phyloP scores from a whole-genome alignment of 2,797 vertebrate species.

The Poecilia gillii region DNA sequence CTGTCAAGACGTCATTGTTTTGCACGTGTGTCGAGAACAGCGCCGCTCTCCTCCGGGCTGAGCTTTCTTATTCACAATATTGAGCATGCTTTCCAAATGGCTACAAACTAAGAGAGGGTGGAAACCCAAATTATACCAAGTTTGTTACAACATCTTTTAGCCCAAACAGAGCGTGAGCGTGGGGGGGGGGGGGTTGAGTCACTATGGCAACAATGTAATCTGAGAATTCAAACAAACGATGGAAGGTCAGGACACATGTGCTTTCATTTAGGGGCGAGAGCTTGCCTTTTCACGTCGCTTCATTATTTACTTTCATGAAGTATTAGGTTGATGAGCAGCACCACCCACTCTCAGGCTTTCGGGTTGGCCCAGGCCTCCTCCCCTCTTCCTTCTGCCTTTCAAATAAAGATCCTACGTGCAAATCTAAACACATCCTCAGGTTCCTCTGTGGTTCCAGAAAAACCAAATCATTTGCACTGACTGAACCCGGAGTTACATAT shows the following conservation, averaged over 20 bases:
- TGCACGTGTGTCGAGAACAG: slow-evolving; percentile 64
- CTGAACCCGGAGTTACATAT: slow-evolving; percentile 12
- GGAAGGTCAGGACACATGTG: slow-evolving; percentile 82
- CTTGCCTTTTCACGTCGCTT: slow-evolving; percentile 76
- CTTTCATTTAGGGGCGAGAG: slow-evolving; percentile 78
- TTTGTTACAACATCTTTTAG: slow-evolving; percentile 83
- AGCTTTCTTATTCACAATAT: slow-evolving; percentile 77
- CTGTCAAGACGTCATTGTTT: slow-evolving; percentile 77
- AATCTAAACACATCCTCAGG: slow-evolving; percentile 46
- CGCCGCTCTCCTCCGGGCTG: slow-evolving; percentile 54
- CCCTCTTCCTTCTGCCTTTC: slow-evolving; percentile 33
- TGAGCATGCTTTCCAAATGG: slow-evolving; percentile 80
- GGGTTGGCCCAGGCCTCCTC: slow-evolving; percentile 55
- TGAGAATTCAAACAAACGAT: slow-evolving; percentile 84
- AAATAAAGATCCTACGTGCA: slow-evolving; percentile 51
- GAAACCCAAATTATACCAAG: slow-evolving; percentile 83
- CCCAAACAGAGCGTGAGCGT: slow-evolving; percentile 75
- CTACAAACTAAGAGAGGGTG: slow-evolving; percentile 80
- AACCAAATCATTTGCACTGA: slow-evolving; percentile 37
- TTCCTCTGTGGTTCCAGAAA: slow-evolving; percentile 27
- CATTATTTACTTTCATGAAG: slow-evolving; percentile 85
- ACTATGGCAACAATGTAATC: slow-evolving; percentile 83
- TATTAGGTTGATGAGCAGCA: slow-evolving; percentile 84
- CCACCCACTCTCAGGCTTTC: slow-evolving; percentile 72
- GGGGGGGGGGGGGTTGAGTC: slow-evolving; percentile 23